Evolutionary conservation across 2,113 vertebrate species (phyloP).

Genomic region (Eonycteris spelaea): DNA sequence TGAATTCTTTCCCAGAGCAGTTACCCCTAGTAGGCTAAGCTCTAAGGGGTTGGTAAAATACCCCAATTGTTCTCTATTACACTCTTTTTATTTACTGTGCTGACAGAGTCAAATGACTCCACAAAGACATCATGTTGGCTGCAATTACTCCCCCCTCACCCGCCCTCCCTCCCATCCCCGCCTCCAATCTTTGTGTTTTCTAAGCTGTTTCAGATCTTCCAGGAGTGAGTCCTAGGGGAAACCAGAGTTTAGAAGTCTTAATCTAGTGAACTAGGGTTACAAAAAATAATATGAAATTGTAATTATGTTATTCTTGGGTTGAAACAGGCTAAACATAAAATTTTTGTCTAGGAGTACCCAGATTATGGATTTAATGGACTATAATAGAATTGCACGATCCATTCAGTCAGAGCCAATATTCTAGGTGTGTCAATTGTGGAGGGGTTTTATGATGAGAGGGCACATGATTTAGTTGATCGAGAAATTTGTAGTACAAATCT

Average conservation of each 20-base stretch:
- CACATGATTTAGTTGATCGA: not conserved
- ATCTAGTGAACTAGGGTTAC: not conserved
- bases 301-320: slow-evolving; percentile 43
- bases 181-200: slow-evolving; percentile 13
- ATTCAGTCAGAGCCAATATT: not conserved
- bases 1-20: slow-evolving; percentile 29
- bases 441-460: not conserved
- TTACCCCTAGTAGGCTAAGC: not conserved
- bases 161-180: too few relatives aligned
- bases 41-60: slow-evolving; percentile 14
- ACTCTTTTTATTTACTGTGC: slow-evolving; percentile 26
- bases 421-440: not conserved
- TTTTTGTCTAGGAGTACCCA: slow-evolving; percentile 16
- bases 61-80: not conserved
- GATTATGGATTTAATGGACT: not conserved
- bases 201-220: slow-evolving; percentile 37
- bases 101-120: slow-evolving; percentile 26
- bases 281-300: not conserved
- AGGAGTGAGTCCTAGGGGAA: not conserved
- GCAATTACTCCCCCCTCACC: not conserved
- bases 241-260: slow-evolving; percentile 11
- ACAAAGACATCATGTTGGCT: slow-evolving; percentile 25
- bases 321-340: not conserved
- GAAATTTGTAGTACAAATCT: not conserved
- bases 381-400: not conserved